Evolutionary conservation across 2,888 invertebrate species (phyloP).

Genomic region (Chymomyza amoena): DNA sequence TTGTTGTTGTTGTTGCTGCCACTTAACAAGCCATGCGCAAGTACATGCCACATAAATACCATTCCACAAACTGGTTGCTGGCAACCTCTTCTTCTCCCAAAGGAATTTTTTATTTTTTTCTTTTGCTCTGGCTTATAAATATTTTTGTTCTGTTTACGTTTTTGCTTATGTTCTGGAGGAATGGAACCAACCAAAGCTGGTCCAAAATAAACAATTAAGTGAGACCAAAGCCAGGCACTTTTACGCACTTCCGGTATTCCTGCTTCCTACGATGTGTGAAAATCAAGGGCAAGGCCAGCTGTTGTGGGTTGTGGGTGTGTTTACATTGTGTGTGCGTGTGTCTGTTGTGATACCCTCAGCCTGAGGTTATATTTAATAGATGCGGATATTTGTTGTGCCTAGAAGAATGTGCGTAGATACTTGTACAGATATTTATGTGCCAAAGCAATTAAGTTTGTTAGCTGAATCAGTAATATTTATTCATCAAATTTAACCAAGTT

Average conservation of each 20-base stretch:
- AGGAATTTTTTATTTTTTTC: not conserved
- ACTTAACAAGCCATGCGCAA: conserved; percentile 37
- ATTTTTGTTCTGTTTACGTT: conserved; percentile 29
- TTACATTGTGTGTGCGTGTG: conserved; percentile 18
- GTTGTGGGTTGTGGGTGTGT: conserved; percentile 33
- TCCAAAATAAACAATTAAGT: conserved; percentile 48
- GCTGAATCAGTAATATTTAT: no score
- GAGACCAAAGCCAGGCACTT: not conserved
- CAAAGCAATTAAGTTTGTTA: no score
- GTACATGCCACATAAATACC: conserved; percentile 11
- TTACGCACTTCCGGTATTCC: conserved; percentile 42
- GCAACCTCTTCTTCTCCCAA: not conserved
- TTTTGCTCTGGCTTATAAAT: not conserved
- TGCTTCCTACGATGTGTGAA: conserved; percentile 6
- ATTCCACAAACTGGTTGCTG: not conserved
- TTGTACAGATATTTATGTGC: no score
- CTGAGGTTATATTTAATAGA: not conserved
- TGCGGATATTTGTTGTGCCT: not conserved
- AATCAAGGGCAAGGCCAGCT: conserved; percentile 47
- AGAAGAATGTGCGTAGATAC: no score
- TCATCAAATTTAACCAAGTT: no score
- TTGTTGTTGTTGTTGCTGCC: conserved; percentile 23
- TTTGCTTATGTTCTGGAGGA: not conserved
- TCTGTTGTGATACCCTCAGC: not conserved
- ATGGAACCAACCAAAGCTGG: conserved; percentile 14